Base-by-base conservation (phyloP, 2,888 invertebrate species). In the Esperia sulphurella region DNA sequence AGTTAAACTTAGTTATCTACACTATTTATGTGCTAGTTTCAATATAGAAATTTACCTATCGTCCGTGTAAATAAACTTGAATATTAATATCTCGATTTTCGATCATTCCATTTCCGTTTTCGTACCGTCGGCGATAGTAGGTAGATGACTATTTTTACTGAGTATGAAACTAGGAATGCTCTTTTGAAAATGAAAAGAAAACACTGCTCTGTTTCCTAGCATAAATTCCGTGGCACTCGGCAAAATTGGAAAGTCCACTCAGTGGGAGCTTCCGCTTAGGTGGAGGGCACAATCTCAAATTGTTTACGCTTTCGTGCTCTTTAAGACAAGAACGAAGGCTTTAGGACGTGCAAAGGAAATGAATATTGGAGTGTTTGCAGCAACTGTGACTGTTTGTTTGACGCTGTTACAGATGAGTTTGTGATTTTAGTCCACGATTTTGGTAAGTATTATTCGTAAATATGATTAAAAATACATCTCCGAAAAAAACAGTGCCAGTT, bases 181-280 rank as follows among this genome's bases (percentile, higher is more conserved):
- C 80, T 82, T 82, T 84, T 77, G 61, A 49, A 73, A 78, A 83
- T 82, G 80, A 81, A 84, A 84, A 79, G 79, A 81, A 81, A 83
- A 83, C 76, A 80, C 67, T 69, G 65, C 71, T 61, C 65, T 67
- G 71, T 74, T 58, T 72, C 66, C 68, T 65, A 65, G 74, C 71
- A 78, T 77, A 72, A 79, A 82, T 79, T 78, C 77, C 55, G 65
- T 68, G 68, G 81, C 84, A 85, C 85, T 86, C 78, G 82, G 72
- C 74, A 75, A 84, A 86, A 86, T 85, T 83, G 83, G 81, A 84
- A 83, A 83, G 83, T 80, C 79, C 74, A 83, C 83, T 81, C 65
- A 70, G 75, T 71, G 68, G 65, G 58, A 72, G 72, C 72, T 79
- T 76, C 73, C 75, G 77, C 68, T 79, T 71, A 75, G 72, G 71